Percentiles rank a stretch among this genome's conserved stretches.
phyloP scores from a whole-genome alignment of 2,113 vertebrate species.

The Myiozetetes cayanensis region DNA sequence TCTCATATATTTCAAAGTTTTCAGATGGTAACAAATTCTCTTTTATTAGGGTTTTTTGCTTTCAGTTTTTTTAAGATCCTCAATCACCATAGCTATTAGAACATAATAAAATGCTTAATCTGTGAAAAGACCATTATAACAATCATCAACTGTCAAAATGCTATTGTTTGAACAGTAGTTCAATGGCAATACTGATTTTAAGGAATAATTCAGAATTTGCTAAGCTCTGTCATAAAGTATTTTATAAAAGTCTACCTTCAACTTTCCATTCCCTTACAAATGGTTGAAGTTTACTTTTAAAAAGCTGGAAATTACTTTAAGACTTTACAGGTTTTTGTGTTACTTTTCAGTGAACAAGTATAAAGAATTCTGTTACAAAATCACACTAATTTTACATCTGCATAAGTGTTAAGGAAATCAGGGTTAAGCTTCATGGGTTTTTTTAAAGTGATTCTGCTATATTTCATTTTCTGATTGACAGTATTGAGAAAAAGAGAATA shows the following conservation, averaged over 20 bases:
- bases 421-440: neutral
- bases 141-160: neutral
- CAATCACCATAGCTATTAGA: neutral
- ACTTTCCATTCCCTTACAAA: neutral
- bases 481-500: neutral
- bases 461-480: constrained; percentile 18
- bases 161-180: neutral
- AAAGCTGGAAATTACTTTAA: neutral
- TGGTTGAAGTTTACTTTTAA: neutral
- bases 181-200: neutral
- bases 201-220: neutral
- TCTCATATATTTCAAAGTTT: neutral
- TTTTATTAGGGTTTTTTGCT: rapidly evolving
- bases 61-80: neutral
- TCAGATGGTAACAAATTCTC: neutral
- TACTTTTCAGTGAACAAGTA: neutral
- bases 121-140: neutral
- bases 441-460: neutral
- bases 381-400: neutral
- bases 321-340: neutral
- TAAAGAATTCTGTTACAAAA: neutral
- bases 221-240: neutral
- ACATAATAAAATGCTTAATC: neutral
- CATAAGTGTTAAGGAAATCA: neutral
- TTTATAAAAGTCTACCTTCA: neutral